These are phyloP conservation scores for Passer domesticus DNA, from an alignment of 2,113 vertebrate species.

Conservation along the genomic window DNA sequence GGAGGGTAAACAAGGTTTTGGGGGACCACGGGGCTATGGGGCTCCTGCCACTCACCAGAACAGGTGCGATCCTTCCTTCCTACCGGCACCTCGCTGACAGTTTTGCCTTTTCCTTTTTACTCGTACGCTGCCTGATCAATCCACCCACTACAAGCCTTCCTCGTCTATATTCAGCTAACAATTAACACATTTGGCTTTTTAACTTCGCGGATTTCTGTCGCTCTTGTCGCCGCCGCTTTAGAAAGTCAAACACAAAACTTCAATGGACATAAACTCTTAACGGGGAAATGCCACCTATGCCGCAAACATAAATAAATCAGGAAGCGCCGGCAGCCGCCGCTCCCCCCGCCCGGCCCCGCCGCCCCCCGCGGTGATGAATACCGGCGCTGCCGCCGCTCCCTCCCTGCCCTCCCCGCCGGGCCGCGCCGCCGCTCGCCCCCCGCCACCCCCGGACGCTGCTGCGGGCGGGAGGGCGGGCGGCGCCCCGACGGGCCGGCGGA, in stretches of 20 bases:
- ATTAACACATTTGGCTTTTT: constrained; percentile 33
- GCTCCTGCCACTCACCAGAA: neutral
- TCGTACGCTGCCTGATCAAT: neutral
- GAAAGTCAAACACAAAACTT: constrained; percentile 51
- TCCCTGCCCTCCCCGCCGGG: neutral
- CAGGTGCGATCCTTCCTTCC: neutral
- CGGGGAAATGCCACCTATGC: neutral
- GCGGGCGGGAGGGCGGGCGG: too few species aligned
- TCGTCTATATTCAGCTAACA: constrained; percentile 31
- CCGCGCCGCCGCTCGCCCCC: neutral
- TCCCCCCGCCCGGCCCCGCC: neutral
- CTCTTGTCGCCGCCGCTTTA: neutral
- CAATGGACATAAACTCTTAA: neutral
- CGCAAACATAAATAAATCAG: neutral
- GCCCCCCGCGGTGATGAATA: neutral
- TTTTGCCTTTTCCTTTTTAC: neutral
- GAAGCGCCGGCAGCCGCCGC: neutral
- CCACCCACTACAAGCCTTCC: neutral
- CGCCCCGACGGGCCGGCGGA: neutral
- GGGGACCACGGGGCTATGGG: neutral
- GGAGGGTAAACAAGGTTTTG: neutral
- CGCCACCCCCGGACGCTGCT: neutral
- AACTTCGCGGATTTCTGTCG: neutral
- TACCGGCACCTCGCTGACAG: neutral
- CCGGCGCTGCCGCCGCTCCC: neutral